Base-by-base conservation (phyloP, 2,797 vertebrate genomes). In the Urosaurus nigricauda region DNA sequence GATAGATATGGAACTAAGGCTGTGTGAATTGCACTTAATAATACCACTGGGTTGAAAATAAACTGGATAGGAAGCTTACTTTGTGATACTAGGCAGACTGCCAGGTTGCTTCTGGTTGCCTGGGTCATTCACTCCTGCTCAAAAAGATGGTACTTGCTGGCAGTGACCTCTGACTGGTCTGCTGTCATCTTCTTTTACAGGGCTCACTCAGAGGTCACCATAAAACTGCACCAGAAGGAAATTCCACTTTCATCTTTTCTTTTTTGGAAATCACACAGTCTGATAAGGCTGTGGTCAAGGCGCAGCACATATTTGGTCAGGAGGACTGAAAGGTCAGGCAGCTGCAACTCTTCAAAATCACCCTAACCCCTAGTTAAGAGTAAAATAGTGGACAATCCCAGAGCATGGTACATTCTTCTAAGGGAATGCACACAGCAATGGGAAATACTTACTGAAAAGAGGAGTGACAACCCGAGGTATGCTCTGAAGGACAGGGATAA, bases 21-120 rank as follows among this genome's bases (percentile, higher is more conserved):
- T n/a, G 81, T 91, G 96, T 77, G 90, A 95, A 96, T 94, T 89
- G 96, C 87, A 19, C 96, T 97, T 97, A 98, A 98, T 97, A 98
- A 98, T 98, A 98, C 97, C 97, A 96, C 91, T 68, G 88, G 26
- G 95, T 98, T 97, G 98, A 98, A 98, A 98, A 98, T 98, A 98
- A 98, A 97, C 97, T 79, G 88, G 95, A 95, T 97, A 98, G 98
- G 98, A 98, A 98, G 97, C 96, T 97, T 73, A 96, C 97, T 97
- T 97, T 98, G 98, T 98, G 98, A 98, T 98, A 98, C 98, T 98
- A 95, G 98, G 98, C 98, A 94, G 95, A 93, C 95, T 4, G 98
- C 98, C 98, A 98, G 97, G 93, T 93, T 88, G 91, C 97, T 85
- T 51, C 96, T 91, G 95, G 58, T 26, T 35, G 47, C 75, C 24